Conservation (phyloP, 2,797 vertebrate genomes). For the Sebastes goodei region DNA sequence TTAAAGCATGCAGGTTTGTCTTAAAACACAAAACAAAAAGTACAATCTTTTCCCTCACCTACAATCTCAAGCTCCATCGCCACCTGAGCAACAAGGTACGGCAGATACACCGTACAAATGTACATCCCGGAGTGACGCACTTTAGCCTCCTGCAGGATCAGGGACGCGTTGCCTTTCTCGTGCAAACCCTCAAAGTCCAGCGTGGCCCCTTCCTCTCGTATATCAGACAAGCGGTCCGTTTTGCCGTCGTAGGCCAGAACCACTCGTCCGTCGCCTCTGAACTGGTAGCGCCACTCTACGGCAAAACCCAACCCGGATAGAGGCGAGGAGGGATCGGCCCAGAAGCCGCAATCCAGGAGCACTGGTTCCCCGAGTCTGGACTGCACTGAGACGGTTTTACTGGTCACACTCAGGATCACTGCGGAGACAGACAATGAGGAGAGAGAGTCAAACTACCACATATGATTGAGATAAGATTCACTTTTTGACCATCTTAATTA, state of each 20-base stretch:
- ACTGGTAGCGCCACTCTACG: conserved; percentile 91
- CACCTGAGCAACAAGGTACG: conserved; percentile 87
- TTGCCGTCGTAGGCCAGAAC: conserved; percentile 86
- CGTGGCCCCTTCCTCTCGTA: conserved; percentile 39
- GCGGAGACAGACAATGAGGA: conserved; percentile 7
- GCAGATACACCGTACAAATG: conserved; percentile 86
- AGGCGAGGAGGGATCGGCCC: conserved; percentile 71
- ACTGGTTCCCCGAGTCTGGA: conserved; percentile 78
- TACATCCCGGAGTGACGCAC: conserved; percentile 86
- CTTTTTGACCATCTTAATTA: background rate
- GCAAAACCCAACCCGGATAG: conserved; percentile 79
- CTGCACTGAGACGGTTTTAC: conserved; percentile 65
- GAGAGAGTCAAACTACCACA: background rate
- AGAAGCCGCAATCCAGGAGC: conserved; percentile 85
- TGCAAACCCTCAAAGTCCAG: conserved; percentile 74
- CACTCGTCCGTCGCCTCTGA: conserved; percentile 83
- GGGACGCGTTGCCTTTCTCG: conserved; percentile 81
- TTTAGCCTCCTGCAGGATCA: conserved; percentile 78
- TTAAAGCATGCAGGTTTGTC: background rate
- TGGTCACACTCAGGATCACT: conserved; percentile 86
- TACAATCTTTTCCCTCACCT: conserved; percentile 70
- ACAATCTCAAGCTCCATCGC: conserved; percentile 84
- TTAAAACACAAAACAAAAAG: background rate
- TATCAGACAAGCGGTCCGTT: conserved; percentile 58
- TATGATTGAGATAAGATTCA: background rate